A percentile compares a stretch with the other conserved stretches of the same genome.
Evolutionary conservation across 2,113 vertebrate genomes (phyloP).

Genomic region (Marcusenius ussheri): DNA sequence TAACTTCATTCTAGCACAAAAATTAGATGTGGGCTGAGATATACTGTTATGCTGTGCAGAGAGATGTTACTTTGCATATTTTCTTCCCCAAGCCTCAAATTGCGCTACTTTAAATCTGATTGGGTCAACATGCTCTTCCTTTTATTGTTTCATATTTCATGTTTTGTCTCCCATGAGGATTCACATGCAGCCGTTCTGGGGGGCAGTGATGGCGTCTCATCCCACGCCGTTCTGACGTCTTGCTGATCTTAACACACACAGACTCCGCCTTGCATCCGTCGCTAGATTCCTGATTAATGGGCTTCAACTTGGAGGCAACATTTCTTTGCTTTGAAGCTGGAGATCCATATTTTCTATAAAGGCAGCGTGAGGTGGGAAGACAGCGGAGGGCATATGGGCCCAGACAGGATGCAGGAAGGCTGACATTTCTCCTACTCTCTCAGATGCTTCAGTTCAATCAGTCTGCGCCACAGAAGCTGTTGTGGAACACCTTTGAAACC

Average conservation of each 20-base stretch:
- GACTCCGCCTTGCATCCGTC: constrained; percentile 48
- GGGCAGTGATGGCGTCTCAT: neutral
- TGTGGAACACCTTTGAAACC: constrained; percentile 71
- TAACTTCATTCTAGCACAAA: constrained; percentile 25
- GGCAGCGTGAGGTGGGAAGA: constrained; percentile 54
- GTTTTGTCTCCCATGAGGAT: neutral
- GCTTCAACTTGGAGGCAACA: constrained; percentile 63
- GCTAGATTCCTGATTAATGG: constrained; percentile 64
- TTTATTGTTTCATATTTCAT: neutral
- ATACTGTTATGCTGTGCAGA: constrained; percentile 22
- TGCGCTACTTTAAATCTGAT: constrained; percentile 15
- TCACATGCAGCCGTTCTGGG: neutral
- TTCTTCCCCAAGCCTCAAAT: neutral
- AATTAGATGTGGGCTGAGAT: constrained; percentile 40
- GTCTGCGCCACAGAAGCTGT: constrained; percentile 66
- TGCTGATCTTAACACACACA: constrained; percentile 26
- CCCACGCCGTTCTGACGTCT: neutral
- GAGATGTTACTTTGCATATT: constrained; percentile 16
- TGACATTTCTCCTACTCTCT: constrained; percentile 69
- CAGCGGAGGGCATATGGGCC: constrained; percentile 66
- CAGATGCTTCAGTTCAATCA: constrained; percentile 71
- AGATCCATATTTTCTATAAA: constrained; percentile 62
- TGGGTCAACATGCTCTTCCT: neutral
- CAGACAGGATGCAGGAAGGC: constrained; percentile 65
- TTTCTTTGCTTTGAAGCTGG: constrained; percentile 65